phyloP scores from a whole-genome alignment of 2,797 vertebrate species.

The Micropoecilia bifurca region DNA sequence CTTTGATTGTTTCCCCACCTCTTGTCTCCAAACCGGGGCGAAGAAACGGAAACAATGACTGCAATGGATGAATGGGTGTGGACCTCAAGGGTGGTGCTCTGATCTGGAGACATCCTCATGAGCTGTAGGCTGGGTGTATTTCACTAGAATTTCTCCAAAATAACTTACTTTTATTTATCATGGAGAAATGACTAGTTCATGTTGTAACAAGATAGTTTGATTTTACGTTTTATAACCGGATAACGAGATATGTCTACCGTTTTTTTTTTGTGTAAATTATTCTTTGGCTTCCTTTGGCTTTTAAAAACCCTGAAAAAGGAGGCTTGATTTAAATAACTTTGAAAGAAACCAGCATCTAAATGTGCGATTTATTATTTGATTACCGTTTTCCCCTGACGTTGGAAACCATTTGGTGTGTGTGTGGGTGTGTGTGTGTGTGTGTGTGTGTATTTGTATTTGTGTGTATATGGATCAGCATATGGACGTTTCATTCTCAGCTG shows the following conservation, averaged over 20 bases:
- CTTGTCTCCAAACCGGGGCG: constrained; percentile 26
- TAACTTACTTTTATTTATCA: neutral
- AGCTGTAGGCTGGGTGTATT: constrained; percentile 6
- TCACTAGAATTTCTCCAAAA: neutral
- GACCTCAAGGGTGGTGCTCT: constrained; percentile 67
- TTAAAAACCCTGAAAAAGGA: neutral
- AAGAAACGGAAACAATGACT: constrained; percentile 79
- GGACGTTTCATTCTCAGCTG: constrained; percentile 21
- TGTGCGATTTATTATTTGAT: neutral
- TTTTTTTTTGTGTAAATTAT: neutral
- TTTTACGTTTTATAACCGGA: neutral
- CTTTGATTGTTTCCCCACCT: constrained; percentile 29
- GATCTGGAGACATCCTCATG: constrained; percentile 43
- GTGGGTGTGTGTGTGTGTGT: constrained; percentile 1
- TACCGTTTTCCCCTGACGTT: constrained; percentile 10
- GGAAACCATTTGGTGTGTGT: constrained; percentile 28
- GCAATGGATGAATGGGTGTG: constrained; percentile 77
- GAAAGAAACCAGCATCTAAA: neutral
- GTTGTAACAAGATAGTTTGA: neutral
- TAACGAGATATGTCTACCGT: neutral
- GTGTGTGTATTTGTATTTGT: neutral
- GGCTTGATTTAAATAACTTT: neutral
- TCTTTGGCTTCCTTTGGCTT: neutral
- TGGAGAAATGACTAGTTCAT: neutral
- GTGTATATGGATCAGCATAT: constrained; percentile 18